Percentiles rank a stretch among this genome's conserved stretches.
Conservation (phyloP, 30 jellyfish, hydroid and myxozoan species). For the Rhopilema esculentum region DNA sequence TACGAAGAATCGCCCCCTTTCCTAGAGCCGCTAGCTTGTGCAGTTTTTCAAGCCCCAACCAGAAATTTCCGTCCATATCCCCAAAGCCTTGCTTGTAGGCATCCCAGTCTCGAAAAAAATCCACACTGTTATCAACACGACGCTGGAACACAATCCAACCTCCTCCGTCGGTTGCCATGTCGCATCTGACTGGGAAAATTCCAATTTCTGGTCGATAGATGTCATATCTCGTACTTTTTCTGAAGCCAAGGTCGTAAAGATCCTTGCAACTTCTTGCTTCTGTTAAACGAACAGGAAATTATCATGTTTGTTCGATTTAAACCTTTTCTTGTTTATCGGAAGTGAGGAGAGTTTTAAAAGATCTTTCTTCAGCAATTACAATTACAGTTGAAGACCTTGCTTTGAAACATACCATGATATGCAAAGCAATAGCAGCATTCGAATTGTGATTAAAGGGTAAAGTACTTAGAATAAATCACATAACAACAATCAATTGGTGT, state of each 20-base stretch:
- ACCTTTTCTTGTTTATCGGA: no score
- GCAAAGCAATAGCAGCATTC: no score
- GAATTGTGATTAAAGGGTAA: no score
- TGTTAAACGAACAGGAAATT: not conserved
- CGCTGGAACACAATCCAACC: constrained; percentile 65
- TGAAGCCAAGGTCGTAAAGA: not conserved
- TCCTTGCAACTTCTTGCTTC: not conserved
- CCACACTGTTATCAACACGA: constrained; percentile 20
- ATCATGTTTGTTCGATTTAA: not conserved
- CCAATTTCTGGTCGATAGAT: constrained; percentile 1
- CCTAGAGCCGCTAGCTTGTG: constrained; percentile 16
- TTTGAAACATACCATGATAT: no score
- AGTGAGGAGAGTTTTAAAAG: no score
- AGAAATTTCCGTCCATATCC: constrained; percentile 9
- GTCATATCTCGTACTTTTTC: not conserved
- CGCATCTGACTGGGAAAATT: constrained; percentile 27
- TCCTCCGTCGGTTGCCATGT: constrained; percentile 51
- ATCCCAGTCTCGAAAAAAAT: constrained; percentile 46
- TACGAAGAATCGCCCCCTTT: constrained; percentile 23
- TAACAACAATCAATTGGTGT: no score
- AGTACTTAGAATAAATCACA: no score
- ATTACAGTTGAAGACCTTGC: no score
- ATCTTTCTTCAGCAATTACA: no score
- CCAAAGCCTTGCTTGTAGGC: constrained; percentile 48
- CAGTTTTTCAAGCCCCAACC: constrained; percentile 46